Percentiles rank a stretch among this genome's conserved stretches.
These are phyloP conservation scores for Propithecus perrieri DNA, from an alignment of 2,797 vertebrate species.

Conservation along the genomic window DNA sequence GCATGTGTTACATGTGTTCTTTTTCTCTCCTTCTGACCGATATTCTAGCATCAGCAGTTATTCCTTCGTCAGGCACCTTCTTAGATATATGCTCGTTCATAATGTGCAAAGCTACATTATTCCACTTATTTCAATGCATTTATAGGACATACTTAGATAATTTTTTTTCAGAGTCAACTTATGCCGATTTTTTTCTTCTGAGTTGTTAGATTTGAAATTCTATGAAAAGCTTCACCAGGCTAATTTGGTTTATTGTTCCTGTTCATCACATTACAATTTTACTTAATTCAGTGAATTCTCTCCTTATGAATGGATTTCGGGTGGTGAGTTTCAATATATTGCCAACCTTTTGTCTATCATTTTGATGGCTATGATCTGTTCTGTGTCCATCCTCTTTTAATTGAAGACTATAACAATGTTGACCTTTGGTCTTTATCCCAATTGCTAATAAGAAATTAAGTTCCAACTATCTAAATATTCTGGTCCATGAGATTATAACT, in stretches of 20 bases:
- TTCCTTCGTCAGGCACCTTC: neutral
- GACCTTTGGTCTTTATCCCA: neutral
- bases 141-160: neutral
- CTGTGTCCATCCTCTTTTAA: neutral
- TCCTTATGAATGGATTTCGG: conserved; percentile 16
- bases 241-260: conserved; percentile 9
- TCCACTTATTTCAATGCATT: neutral
- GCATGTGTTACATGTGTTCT: neutral
- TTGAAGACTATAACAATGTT: neutral
- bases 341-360: neutral
- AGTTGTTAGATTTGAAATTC: neutral
- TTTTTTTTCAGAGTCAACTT: neutral
- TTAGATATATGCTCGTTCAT: neutral
- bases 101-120: neutral
- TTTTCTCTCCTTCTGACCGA: neutral
- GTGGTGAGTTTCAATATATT: conserved; percentile 1
- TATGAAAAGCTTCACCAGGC: neutral
- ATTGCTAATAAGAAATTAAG: neutral
- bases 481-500: neutral
- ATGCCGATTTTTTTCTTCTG: neutral
- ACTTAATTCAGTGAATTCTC: neutral
- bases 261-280: neutral
- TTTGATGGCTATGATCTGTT: neutral
- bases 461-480: conserved; percentile 1
- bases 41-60: neutral